phyloP scores from a whole-genome alignment of 2,113 vertebrate species.

The Mobula hypostoma region DNA sequence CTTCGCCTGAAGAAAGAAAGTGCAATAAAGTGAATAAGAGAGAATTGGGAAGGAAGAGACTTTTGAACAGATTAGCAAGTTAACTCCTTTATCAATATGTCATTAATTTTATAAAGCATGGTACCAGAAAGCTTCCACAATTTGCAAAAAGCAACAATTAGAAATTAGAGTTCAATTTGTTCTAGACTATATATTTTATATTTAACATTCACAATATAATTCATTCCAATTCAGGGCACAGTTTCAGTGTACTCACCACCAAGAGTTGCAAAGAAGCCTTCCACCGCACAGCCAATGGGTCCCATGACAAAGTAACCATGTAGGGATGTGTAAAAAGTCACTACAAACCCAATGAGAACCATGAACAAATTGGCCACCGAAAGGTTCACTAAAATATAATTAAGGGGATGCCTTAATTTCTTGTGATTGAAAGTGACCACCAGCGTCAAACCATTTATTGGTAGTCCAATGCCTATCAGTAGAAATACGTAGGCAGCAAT shows the following conservation, averaged over 20 bases:
- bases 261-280: constrained; percentile 64
- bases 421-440: constrained; percentile 68
- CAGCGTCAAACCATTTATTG: constrained; percentile 67
- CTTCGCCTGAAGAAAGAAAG: constrained; percentile 50
- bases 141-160: not conserved
- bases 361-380: constrained; percentile 62
- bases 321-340: constrained; percentile 54
- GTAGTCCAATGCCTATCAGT: constrained; percentile 58
- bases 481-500: constrained; percentile 65
- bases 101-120: not conserved
- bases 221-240: not conserved
- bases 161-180: not conserved
- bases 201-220: not conserved
- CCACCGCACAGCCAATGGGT: constrained; percentile 48
- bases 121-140: not conserved
- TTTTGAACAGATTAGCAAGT: not conserved
- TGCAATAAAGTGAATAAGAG: not conserved
- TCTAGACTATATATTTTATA: not conserved
- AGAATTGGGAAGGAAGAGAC: constrained; percentile 3
- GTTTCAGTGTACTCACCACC: constrained; percentile 55
- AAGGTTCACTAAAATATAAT: constrained; percentile 67
- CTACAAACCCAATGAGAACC: constrained; percentile 60
- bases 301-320: constrained; percentile 59
- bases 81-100: not conserved
- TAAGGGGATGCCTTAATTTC: constrained; percentile 69